phyloP scores from a whole-genome alignment of 2,113 vertebrate species.

The Cairina moschata region DNA sequence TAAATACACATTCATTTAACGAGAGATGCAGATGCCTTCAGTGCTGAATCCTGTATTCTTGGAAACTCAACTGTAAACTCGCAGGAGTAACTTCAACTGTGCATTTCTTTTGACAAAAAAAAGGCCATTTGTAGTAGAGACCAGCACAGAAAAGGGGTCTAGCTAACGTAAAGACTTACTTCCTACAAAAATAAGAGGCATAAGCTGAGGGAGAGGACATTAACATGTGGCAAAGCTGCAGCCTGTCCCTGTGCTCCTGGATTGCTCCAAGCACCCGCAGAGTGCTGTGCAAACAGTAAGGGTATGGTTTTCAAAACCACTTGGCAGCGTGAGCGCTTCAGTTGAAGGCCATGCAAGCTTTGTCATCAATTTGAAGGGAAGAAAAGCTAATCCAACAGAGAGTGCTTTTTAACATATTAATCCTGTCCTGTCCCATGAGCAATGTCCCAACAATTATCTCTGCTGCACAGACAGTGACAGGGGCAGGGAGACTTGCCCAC shows the following conservation, averaged over 20 bases:
- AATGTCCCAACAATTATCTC: neutral
- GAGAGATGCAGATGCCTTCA: rapidly evolving
- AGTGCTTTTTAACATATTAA: neutral
- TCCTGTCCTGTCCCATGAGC: neutral
- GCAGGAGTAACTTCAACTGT: neutral
- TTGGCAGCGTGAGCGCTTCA: neutral
- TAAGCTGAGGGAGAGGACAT: rapidly evolving
- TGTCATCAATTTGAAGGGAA: neutral
- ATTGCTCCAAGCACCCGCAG: rapidly evolving
- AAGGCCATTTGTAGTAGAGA: neutral
- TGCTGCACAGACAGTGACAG: rapidly evolving
- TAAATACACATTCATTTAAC: neutral
- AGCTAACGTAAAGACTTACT: no score
- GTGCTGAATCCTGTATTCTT: neutral
- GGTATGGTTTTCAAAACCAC: neutral
- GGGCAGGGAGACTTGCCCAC: neutral
- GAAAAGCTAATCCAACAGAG: neutral
- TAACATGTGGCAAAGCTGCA: rapidly evolving
- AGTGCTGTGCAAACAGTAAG: rapidly evolving
- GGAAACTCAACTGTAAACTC: neutral
- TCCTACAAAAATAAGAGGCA: neutral
- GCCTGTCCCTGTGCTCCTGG: neutral
- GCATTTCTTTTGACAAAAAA: neutral
- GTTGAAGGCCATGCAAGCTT: neutral
- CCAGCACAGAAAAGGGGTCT: neutral